Base-by-base conservation (phyloP, 2,797 vertebrate species). In the Delichon dasypus region DNA sequence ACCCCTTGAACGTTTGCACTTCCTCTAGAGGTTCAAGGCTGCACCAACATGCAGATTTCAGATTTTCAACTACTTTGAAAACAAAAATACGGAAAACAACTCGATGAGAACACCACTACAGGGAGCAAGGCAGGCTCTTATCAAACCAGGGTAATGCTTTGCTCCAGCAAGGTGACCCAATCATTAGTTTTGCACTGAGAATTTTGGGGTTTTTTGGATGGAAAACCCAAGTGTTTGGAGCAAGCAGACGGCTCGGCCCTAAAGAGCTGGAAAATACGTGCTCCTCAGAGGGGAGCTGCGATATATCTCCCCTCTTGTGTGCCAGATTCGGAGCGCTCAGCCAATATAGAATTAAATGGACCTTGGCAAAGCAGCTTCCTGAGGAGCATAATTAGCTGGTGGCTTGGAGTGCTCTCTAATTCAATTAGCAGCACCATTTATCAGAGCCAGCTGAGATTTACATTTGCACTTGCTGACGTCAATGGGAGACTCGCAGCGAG, bases 361-460 rank as follows among this genome's bases (percentile, higher is more conserved):
- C 84, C 88, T 93, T 94, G 97, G 97, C 96, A 98, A 97, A 97
- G 95, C 95, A 91, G 97, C 72, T 94, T 97, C 93, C 96, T 89
- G 93, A 96, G 93, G 29, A 94, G 96, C 94, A 68, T 97, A 97
- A 98, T 98, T 97, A 98, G 98, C 95, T 92, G 91, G 93, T 73
- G 92, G 96, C 97, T 97, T 45, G 57, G 83, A 96, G 96, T 91
- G 90, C 95, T 96, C 96, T 97, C 97, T 97, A 97, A 98, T 97
- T 98, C 97, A 97, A 97, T 98, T 97, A 98, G 91, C 96, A 96
- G 96, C 86, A 88, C 90, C 94, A 94, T 97, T 97, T 97, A 97
- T 97, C 91, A 95, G 96, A 89, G 96, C 90, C 76, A 87, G 89
- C 87, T 84, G 96, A 97, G 95, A 96, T 90, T 96, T 88, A 72